Base-by-base conservation (phyloP, 2,797 vertebrate species). In the Malacoctenus gilli region DNA sequence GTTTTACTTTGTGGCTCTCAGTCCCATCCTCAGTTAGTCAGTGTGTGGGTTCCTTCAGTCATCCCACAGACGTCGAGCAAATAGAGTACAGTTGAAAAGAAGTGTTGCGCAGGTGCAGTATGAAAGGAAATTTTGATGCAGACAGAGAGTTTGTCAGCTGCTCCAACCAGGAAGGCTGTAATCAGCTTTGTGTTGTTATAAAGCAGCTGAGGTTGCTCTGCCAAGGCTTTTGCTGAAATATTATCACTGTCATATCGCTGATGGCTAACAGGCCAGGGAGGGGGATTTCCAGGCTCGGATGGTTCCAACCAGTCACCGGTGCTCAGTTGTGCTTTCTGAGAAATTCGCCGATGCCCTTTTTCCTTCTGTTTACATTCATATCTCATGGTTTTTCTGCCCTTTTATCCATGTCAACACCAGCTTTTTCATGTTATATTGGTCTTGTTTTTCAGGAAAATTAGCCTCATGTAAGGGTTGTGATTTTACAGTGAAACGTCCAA, bases 241-340 rank as follows among this genome's bases (percentile, higher is more conserved):
- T 73, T 68, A 73, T 73, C 75, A 36, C 70, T 59, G 60, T 69
- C 75, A 53, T 71, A 60, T 75, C 67, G 58, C 21, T 57, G 32
- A 16, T 65, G 44, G 69, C 49, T 60, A 13, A 46, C 62, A 15
- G 47, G 43, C 25, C 38, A 57, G 18, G 15, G 32, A 47, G 79
- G 83, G 84, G 84, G 74, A 79, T 83, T 86, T 85, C 83, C 68
- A 77, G 3, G 38, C 14, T 49, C n/a, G 13, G 30, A 64, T 46
- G 53, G 63, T 62, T 61, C 5, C 9, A 28, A 28, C 25, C 25
- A 28, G 22, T 68, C 58, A 62, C 25, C 41, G 59, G 3, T 18
- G 2, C 9, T 68, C 62, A 20, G 35, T 14, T 32, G 46, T 5
- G 21, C 16, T 54, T 53, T 31, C 59, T 47, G 12, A 50, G 60